Evolutionary conservation across 2,888 invertebrate genomes (phyloP).

Genomic region (Pammene aurita): DNA sequence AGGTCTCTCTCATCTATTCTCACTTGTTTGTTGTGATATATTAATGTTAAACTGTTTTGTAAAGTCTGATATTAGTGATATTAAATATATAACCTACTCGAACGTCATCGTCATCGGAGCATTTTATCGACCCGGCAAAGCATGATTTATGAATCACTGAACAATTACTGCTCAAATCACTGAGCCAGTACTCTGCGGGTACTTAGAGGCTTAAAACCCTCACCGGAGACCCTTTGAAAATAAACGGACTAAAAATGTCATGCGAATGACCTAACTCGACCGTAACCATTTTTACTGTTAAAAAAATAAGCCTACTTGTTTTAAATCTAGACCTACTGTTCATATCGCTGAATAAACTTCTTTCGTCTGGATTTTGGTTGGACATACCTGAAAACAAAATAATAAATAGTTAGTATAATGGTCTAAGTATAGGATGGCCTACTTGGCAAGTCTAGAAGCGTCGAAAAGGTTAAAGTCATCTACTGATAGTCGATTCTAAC

Average conservation of each 20-base stretch:
- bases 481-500: too few species aligned
- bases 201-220: not conserved
- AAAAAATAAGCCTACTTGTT: not conserved
- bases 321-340: not conserved
- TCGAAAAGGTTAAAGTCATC: too few species aligned
- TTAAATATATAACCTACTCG: not conserved
- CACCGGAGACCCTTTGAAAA: constrained; percentile 3
- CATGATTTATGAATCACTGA: constrained; percentile 29
- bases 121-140: constrained; percentile 8
- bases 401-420: not conserved
- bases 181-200: constrained; percentile 15
- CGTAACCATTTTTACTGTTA: not conserved
- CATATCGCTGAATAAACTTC: not conserved
- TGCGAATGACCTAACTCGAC: not conserved
- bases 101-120: not conserved
- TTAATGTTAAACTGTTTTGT: too few species aligned
- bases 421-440: not conserved
- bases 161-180: constrained; percentile 25
- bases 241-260: not conserved
- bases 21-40: too few species aligned
- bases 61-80: too few species aligned
- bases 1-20: too few species aligned
- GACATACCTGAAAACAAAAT: constrained; percentile 10
- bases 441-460: too few species aligned
- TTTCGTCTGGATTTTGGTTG: not conserved